A percentile compares a stretch with the other conserved stretches of the same genome.
Evolutionary conservation across 2,797 vertebrate species (phyloP).

Genomic region (Pseudochirops cupreus): DNA sequence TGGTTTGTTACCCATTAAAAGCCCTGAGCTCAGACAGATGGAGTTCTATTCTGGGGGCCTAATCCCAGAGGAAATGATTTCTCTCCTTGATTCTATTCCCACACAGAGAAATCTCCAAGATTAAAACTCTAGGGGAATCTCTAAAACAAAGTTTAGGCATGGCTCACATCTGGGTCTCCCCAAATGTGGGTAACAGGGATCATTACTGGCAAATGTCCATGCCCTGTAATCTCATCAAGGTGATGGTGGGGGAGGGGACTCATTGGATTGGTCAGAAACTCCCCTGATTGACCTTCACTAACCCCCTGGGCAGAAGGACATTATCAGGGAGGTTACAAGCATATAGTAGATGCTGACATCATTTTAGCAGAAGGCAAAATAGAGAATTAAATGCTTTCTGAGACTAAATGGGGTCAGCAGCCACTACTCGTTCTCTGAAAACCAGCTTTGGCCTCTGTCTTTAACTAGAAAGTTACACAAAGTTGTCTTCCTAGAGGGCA

Average conservation of each 20-base stretch:
- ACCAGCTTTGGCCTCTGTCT: conserved; percentile 17
- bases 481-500: conserved; percentile 31
- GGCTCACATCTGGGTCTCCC: not conserved
- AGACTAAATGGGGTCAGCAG: conserved; percentile 29
- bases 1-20: not conserved
- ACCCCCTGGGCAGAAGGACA: not conserved
- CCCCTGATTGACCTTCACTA: not conserved
- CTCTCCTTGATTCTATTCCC: not conserved
- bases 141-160: not conserved
- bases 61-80: not conserved
- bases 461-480: not conserved
- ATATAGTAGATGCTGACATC: conserved; percentile 10
- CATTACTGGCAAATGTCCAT: not conserved
- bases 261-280: not conserved
- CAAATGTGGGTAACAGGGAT: not conserved
- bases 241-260: not conserved
- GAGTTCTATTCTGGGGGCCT: not conserved
- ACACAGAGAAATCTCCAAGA: not conserved
- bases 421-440: not conserved
- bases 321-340: conserved; percentile 37
- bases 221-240: not conserved
- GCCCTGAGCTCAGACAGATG: not conserved
- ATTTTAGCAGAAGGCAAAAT: conserved; percentile 15
- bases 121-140: not conserved
- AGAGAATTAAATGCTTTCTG: conserved; percentile 29